These are phyloP conservation scores for Ficedula albicollis DNA, from an alignment of 2,797 vertebrate species.

Conservation along the genomic window DNA sequence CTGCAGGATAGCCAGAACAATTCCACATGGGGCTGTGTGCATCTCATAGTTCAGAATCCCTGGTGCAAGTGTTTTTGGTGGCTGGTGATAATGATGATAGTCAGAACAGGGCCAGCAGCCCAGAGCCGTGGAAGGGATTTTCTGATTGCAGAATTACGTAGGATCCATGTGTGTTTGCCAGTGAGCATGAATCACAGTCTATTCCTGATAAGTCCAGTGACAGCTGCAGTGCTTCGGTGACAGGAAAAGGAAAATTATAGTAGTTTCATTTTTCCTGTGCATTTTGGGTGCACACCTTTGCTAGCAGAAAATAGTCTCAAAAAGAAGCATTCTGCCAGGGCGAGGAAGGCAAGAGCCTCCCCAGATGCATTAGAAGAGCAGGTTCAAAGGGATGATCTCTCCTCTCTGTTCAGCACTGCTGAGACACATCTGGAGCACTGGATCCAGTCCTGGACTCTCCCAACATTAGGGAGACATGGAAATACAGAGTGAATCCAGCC, in stretches of 20 bases:
- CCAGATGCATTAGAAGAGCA: neutral
- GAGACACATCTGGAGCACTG: neutral
- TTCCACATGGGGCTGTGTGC: neutral
- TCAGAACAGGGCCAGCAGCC: neutral
- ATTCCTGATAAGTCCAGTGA: neutral
- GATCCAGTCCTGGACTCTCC: neutral
- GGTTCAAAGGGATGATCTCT: neutral
- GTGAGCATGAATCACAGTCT: slow-evolving; percentile 36
- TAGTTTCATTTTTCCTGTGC: neutral
- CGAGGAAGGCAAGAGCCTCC: neutral
- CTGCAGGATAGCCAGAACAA: neutral
- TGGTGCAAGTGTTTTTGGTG: neutral
- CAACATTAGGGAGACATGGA: neutral
- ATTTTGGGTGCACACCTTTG: neutral
- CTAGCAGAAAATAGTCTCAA: neutral
- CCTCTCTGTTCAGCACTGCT: neutral
- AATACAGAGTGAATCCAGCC: neutral
- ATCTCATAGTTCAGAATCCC: neutral
- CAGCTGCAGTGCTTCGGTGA: neutral
- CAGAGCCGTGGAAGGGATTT: neutral
- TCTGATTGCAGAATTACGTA: neutral
- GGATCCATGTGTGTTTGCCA: neutral
- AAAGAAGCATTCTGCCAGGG: neutral
- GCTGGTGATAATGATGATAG: neutral
- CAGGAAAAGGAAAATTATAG: neutral